Conservation (phyloP, 2,113 vertebrate genomes). For the Lucifuga dentata region DNA sequence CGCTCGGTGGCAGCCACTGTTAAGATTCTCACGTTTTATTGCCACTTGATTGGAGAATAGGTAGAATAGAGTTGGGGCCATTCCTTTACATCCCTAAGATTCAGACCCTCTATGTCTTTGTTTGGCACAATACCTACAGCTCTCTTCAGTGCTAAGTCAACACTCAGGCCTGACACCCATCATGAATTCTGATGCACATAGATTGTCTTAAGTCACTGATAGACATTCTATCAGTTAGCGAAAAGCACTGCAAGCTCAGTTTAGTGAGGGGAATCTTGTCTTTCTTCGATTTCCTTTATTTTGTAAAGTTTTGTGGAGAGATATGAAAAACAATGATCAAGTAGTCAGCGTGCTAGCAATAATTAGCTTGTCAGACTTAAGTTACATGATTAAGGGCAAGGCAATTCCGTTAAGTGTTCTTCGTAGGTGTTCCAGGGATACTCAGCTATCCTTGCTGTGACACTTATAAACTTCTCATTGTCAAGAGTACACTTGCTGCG, state of each 20-base stretch:
- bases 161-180: slow-evolving; percentile 29
- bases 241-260: background rate
- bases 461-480: slow-evolving; percentile 42
- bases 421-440: slow-evolving; percentile 63
- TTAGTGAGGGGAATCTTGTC: background rate
- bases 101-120: slow-evolving; percentile 41
- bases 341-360: slow-evolving; percentile 13
- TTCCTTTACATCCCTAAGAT: slow-evolving; percentile 54
- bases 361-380: slow-evolving; percentile 51
- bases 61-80: slow-evolving; percentile 53
- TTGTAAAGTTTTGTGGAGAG: slow-evolving; percentile 22
- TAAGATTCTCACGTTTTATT: slow-evolving; percentile 77
- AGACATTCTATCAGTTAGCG: slow-evolving; percentile 3
- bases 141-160: slow-evolving; percentile 33
- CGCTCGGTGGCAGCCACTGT: slow-evolving; percentile 40
- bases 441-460: slow-evolving; percentile 29
- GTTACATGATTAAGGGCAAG: slow-evolving; percentile 51
- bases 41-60: slow-evolving; percentile 51
- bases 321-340: slow-evolving; percentile 42
- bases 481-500: slow-evolving; percentile 40
- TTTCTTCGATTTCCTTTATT: slow-evolving; percentile 22
- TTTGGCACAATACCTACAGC: slow-evolving; percentile 39
- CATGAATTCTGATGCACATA: slow-evolving; percentile 3
- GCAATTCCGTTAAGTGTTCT: slow-evolving; percentile 72
- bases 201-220: slow-evolving; percentile 17